phyloP scores from a whole-genome alignment of 1,140 invertebrate genomes.

The Eriosoma lanigerum region DNA sequence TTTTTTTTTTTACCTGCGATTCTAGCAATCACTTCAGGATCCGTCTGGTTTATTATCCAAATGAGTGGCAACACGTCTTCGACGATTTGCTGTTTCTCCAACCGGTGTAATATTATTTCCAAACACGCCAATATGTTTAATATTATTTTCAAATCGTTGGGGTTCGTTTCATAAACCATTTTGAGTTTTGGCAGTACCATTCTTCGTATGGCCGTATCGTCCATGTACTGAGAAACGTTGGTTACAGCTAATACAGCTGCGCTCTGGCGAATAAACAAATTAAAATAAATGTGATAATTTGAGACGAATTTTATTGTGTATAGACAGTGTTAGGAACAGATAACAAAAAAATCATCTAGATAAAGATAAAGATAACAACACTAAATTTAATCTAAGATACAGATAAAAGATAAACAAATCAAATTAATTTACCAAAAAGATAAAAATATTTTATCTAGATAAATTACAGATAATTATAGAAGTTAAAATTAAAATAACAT shows the following conservation, averaged over 20 bases:
- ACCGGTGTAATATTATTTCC: conserved; percentile 75
- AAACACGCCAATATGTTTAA: conserved; percentile 75
- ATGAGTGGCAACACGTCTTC: conserved; percentile 90
- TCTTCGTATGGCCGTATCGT: conserved; percentile 77
- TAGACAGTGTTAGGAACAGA: background rate
- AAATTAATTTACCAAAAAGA: too few species aligned
- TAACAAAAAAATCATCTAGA: too few species aligned
- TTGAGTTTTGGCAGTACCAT: conserved; percentile 87
- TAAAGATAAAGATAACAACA: too few species aligned
- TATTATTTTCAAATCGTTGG: conserved; percentile 73
- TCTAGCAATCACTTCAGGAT: conserved; percentile 77
- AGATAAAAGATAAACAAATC: too few species aligned
- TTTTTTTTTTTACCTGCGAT: conserved; percentile 78
- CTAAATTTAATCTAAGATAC: too few species aligned
- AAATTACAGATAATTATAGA: background rate
- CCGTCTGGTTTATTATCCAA: conserved; percentile 81
- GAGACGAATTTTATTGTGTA: background rate
- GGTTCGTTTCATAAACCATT: conserved; percentile 82
- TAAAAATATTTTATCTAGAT: background rate
- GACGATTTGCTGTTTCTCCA: conserved; percentile 85
- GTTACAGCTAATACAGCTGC: conserved; percentile 87
- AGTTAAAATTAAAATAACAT: background rate
- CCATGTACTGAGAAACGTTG: conserved; percentile 81
- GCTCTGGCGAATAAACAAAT: conserved; percentile 62
- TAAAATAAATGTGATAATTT: background rate